Conservation (phyloP, 2,888 invertebrate species). For the Sphinx pinastri region DNA sequence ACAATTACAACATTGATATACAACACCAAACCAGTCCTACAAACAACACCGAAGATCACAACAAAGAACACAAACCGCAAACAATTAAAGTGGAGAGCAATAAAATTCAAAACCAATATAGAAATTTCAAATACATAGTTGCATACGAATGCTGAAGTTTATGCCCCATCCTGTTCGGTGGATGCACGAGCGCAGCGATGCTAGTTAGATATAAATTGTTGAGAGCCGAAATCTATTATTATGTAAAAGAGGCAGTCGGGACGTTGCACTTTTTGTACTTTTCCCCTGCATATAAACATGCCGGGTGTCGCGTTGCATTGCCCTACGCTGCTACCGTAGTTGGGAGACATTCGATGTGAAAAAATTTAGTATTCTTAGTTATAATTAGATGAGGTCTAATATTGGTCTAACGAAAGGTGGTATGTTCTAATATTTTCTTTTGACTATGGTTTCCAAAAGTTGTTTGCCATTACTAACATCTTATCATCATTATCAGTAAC, state of each 20-base stretch:
- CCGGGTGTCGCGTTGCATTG: slow-evolving; percentile 58
- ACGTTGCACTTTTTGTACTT: slow-evolving; percentile 67
- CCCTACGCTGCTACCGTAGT: slow-evolving; percentile 43
- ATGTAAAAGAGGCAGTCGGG: slow-evolving; percentile 70
- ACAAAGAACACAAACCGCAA: slow-evolving; percentile 6
- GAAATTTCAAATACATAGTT: slow-evolving; percentile 22
- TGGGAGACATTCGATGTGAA: slow-evolving; percentile 33
- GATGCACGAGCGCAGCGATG: slow-evolving; percentile 38
- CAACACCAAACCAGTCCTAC: neutral
- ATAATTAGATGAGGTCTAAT: too few species aligned
- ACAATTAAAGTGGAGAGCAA: slow-evolving; percentile 9
- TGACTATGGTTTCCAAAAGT: too few species aligned
- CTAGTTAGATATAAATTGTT: slow-evolving; percentile 67
- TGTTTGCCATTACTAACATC: too few species aligned
- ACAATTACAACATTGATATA: too few species aligned
- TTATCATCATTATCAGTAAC: too few species aligned
- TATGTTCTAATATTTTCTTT: too few species aligned
- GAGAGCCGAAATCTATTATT: slow-evolving; percentile 72
- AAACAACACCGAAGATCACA: neutral
- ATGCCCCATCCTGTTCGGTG: slow-evolving; percentile 22
- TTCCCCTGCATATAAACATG: slow-evolving; percentile 68
- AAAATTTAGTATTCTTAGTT: neutral
- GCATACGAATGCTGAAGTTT: slow-evolving; percentile 14
- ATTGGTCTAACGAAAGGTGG: too few species aligned
- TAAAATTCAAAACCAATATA: slow-evolving; percentile 18